Evolutionary conservation across 2,113 vertebrate species (phyloP), one percentile per base, ranked within the genome.

Genomic region (Boulengeromyrus knoepffleri): DNA sequence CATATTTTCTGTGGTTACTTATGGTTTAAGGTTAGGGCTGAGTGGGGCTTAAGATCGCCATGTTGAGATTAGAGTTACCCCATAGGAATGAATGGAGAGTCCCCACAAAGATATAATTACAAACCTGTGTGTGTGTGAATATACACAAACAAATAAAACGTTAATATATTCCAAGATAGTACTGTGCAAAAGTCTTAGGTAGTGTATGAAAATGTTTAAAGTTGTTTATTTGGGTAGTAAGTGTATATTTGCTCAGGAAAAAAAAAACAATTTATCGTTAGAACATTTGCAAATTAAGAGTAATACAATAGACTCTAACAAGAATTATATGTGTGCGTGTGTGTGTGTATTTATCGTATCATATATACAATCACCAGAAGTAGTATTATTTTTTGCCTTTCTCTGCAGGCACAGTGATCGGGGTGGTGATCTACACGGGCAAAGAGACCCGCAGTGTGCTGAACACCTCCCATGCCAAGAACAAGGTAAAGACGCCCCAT

Each of bases 371-470:
- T 53, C 52, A 56, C 17, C 52, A 53, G 4, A 53, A 56, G 19
- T 70, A 5, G 3, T 45, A 27, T 31, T 93, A 88, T 93, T 89
- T 93, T 36, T 46, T 88, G 50, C 42, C 90, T 90, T 85, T 94
- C 92, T 95, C 95, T 95, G 85, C 95, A 99, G 99, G 99, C 93
- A 99, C 98, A 45, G 97, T 99, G 93, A 98, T 99, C 92, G 99
- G 99, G 92, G 98, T 99, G 94, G 98, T 99, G 94, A 97, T 99
- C 96, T 99, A 99, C 93, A 99, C 98, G 6, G 99, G 99, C 92
- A 99, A 99, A 92, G 98, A 99, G 94, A 99, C 98, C 91, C 96
- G 98, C 90, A 99, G 97, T 46, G 98, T 99, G 53, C 96, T 99
- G 95, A 99, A 99, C 95, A 99, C 98, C 0, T 99, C 98, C 89